Conservation (phyloP, 1,140 invertebrate genomes). For the Drosophila orosa region DNA sequence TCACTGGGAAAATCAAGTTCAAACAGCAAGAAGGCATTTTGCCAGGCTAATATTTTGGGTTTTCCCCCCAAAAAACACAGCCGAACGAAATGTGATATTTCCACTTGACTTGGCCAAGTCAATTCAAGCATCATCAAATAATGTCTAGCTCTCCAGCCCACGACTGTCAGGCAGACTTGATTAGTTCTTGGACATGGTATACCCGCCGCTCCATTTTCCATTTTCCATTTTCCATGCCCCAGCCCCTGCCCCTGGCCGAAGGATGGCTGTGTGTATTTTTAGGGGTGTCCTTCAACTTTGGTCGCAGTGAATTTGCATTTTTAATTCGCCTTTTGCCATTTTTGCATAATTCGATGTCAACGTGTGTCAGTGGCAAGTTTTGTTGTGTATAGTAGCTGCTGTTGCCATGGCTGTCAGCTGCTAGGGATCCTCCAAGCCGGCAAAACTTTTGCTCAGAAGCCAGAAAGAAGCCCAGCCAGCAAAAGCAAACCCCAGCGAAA, state of each 20-base stretch:
- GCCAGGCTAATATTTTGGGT: constrained; percentile 22
- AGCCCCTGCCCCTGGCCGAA: background rate
- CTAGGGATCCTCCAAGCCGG: constrained; percentile 29
- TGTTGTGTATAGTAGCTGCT: constrained; percentile 41
- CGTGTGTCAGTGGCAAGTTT: constrained; percentile 69
- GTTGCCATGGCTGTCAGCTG: constrained; percentile 60
- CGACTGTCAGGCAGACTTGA: constrained; percentile 50
- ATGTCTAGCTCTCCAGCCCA: constrained; percentile 27
- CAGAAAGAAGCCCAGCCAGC: constrained; percentile 13
- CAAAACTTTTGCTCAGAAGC: constrained; percentile 48
- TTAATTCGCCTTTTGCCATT: constrained; percentile 76
- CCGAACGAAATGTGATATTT: constrained; percentile 48
- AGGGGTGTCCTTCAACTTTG: constrained; percentile 45
- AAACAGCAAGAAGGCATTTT: constrained; percentile 15
- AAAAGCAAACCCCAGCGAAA: constrained; percentile 57
- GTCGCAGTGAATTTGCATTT: constrained; percentile 72
- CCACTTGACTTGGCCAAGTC: constrained; percentile 41
- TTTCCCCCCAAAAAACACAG: background rate
- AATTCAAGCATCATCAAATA: constrained; percentile 54
- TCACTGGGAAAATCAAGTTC: background rate
- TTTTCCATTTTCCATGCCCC: constrained; percentile 2
- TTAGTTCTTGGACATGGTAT: constrained; percentile 51
- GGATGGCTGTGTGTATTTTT: constrained; percentile 8
- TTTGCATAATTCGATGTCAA: constrained; percentile 77
- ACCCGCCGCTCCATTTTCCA: constrained; percentile 8